A percentile compares a stretch with the other conserved stretches of the same genome.
phyloP scores from a whole-genome alignment of 2,888 invertebrate species.

The Cylloceria caligata region DNA sequence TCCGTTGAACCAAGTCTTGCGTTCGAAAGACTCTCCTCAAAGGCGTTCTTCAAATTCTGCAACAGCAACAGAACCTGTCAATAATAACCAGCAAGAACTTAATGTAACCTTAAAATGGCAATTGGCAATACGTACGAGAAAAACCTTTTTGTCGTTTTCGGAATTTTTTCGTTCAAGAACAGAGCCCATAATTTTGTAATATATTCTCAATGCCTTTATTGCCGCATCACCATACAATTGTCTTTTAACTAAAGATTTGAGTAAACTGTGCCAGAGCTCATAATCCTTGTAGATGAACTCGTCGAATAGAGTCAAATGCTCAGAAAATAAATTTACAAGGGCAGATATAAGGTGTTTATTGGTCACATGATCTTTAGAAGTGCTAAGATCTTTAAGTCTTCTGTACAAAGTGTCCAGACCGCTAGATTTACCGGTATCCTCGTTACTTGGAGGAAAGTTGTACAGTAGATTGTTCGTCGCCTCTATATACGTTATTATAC shows the following conservation, averaged over 20 bases:
- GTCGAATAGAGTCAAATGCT: slow-evolving; percentile 70
- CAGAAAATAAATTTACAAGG: slow-evolving; percentile 71
- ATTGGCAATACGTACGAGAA: slow-evolving; percentile 69
- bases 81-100: slow-evolving; percentile 3
- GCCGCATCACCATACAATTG: slow-evolving; percentile 62
- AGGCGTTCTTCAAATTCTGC: slow-evolving; percentile 74
- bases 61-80: slow-evolving; percentile 54
- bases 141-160: slow-evolving; percentile 65
- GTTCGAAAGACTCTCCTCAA: slow-evolving; percentile 69
- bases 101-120: slow-evolving; percentile 5
- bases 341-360: slow-evolving; percentile 64
- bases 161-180: slow-evolving; percentile 67
- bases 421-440: slow-evolving; percentile 29
- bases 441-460: slow-evolving; percentile 69
- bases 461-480: slow-evolving; percentile 72
- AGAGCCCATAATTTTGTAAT: slow-evolving; percentile 74
- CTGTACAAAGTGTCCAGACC: slow-evolving; percentile 60
- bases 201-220: slow-evolving; percentile 72
- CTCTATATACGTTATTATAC: slow-evolving; percentile 74
- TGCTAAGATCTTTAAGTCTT: slow-evolving; percentile 69
- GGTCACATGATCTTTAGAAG: slow-evolving; percentile 26
- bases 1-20: slow-evolving; percentile 75
- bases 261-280: slow-evolving; percentile 73
- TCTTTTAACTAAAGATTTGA: slow-evolving; percentile 64
- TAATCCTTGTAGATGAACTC: slow-evolving; percentile 75